Evolutionary conservation across 1,140 invertebrate genomes (phyloP), one percentile per base, ranked within the genome.

Genomic region (Bemisia tabaci): DNA sequence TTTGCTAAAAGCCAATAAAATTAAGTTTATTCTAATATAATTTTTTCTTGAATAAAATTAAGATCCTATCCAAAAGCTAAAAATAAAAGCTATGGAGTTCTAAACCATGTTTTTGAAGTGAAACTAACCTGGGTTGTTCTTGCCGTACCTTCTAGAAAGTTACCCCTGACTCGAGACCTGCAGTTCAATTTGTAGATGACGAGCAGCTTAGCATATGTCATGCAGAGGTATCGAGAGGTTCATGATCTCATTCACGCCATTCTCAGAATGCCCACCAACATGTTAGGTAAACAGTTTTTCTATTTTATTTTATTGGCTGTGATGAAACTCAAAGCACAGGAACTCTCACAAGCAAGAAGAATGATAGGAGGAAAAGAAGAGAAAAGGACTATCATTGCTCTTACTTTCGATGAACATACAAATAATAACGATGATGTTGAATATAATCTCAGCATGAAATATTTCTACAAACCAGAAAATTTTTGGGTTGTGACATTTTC

Each of bases 241-340:
- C 97, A 99, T 77, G 97, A 99, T 80, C 82, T 99, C 64, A 85
- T 94, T 68, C 96, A 99, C 78, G 87, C 94, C 0, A 77, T 92
- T 9, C 81, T 97, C 27, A 84, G 86, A 65, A 96, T 97, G 92
- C 94, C 92, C 21, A 98, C 95, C 9, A 95, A 94, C 74, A 97
- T 98, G 93, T 79, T 96, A 5, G 92, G 92, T 74, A 48, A 48
- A 17, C n/a, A 9, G 33, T 48, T 48, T 48, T 48, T 5, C 33
- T 48, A 48, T 17, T 71, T 69, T 33, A 59, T 60, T n/a, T n/a
- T n/a, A n/a, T n/a, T n/a, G n/a, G n/a, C n/a, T n/a, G n/a, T n/a
- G n/a, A n/a, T n/a, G n/a, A n/a, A n/a, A n/a, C n/a, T n/a, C n/a
- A n/a, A n/a, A n/a, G 59, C 60, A 58, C 23, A 66, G 5, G 39